Base-by-base conservation (phyloP, 2,888 invertebrate genomes). In the Iselma pallidipennis region DNA sequence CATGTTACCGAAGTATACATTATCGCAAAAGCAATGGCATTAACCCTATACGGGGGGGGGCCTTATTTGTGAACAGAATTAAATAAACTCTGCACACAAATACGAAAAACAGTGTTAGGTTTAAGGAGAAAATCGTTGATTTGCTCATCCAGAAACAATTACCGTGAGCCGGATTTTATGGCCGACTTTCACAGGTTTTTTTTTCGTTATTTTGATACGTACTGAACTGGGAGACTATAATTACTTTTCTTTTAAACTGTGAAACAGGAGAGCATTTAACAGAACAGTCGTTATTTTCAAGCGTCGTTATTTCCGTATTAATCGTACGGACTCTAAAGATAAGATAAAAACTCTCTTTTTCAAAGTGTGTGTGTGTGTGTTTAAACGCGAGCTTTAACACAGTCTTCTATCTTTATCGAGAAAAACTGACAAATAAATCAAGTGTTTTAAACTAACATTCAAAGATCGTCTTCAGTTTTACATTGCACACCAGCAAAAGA, bases 241-340 rank as follows among this genome's bases (percentile, higher is more conserved):
- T 45, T 45, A 45, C 45, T 45, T 45, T 45, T 45, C 45, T 45
- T 45, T 45, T 45, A 12, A 45, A 21, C 45, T 45, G 45, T 21
- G 45, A 45, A 45, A 45, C 45, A 45, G 21, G 45, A 45, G 45
- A 21, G 45, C 45, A 45, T 45, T 45, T 45, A 45, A 19, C 19
- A 45, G 45, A 45, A 45, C 45, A 62, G 51, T 53, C 37, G 51
- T 62, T 57, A 60, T 57, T 57, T 56, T 33, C 26, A 23, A 45
- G 42, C 49, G 42, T 56, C 49, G 57, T 61, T 61, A 61, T 52
- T 56, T 61, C 57, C 51, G 51, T 52, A 61, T 57, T 56, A 62
- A 62, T 58, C 55, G 53, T 57, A 6, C 21, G 21, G 28, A 49
- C 37, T 57, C 33, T 23, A 54, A 33, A 55, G 62, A 62, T 62